phyloP scores from a whole-genome alignment of 2,888 invertebrate genomes.

The Cataglyphis livida region DNA sequence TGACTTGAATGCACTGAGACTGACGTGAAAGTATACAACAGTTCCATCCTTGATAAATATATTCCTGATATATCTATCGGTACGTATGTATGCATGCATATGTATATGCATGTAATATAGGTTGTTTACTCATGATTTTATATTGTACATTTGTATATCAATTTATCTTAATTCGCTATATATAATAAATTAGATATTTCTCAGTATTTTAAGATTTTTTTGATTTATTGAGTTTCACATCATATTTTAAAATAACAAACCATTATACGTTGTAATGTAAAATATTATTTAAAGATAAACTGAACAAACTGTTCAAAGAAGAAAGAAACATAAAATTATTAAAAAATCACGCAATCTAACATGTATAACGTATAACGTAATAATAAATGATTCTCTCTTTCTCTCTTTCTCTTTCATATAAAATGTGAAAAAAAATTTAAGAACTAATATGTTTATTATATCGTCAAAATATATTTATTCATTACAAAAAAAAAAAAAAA shows the following conservation, averaged over 20 bases:
- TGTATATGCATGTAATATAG: neutral
- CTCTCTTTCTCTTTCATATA: neutral
- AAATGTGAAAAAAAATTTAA: neutral
- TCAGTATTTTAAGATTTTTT: neutral
- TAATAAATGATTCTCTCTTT: neutral
- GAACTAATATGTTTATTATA: neutral
- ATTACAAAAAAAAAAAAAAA: neutral
- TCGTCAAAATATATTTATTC: neutral
- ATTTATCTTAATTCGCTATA: neutral
- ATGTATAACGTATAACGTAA: too few relatives aligned
- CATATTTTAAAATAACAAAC: neutral
- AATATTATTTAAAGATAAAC: neutral
- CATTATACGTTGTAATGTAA: neutral
- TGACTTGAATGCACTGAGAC: slow-evolving; percentile 25
- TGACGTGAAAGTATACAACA: slow-evolving; percentile 7
- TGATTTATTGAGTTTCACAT: neutral
- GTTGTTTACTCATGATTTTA: neutral
- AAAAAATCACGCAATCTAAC: neutral
- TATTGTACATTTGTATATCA: neutral
- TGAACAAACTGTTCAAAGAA: neutral
- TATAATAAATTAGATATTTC: neutral
- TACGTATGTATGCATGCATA: neutral
- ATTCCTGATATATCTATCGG: neutral
- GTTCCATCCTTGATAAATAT: slow-evolving; percentile 31
- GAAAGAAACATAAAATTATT: neutral